Evolutionary conservation across 2,113 vertebrate species (phyloP).

Genomic region (Reinhardtius hippoglossoides): DNA sequence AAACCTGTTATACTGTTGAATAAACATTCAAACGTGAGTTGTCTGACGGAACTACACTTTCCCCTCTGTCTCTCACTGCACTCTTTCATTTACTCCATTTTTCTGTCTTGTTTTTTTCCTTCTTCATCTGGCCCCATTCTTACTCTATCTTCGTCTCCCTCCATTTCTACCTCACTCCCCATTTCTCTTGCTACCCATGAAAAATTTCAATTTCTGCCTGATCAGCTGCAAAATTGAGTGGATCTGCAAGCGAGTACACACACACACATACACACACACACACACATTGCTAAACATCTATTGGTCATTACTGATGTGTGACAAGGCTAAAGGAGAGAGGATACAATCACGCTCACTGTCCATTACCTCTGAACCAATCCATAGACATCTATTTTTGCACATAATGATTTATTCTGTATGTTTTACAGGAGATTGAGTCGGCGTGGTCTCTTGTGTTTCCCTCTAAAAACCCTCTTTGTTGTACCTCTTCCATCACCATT

Average conservation of each 20-base stretch:
- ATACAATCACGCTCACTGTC: slow-evolving; percentile 27
- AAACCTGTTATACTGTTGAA: no score
- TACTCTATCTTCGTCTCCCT: background rate
- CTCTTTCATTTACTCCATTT: background rate
- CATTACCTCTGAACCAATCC: slow-evolving; percentile 26
- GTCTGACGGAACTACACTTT: no score
- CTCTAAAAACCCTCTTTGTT: background rate
- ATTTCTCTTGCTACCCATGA: slow-evolving; percentile 23
- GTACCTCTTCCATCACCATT: background rate
- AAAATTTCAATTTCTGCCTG: slow-evolving; percentile 70
- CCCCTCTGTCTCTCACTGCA: background rate
- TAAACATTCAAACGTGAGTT: no score
- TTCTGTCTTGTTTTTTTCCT: background rate
- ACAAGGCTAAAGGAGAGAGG: slow-evolving; percentile 9
- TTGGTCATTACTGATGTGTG: slow-evolving; percentile 46
- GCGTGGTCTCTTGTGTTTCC: background rate
- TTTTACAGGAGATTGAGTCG: slow-evolving; percentile 6
- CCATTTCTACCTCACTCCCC: slow-evolving; percentile 11
- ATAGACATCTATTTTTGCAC: slow-evolving; percentile 10
- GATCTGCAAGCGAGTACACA: background rate
- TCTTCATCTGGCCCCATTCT: slow-evolving; percentile 3
- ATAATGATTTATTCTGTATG: slow-evolving; percentile 12
- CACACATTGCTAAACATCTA: slow-evolving; percentile 3
- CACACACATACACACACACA: background rate
- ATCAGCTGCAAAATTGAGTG: slow-evolving; percentile 69